phyloP scores from a whole-genome alignment of 1,140 invertebrate species.

The Nasonia longicornis region DNA sequence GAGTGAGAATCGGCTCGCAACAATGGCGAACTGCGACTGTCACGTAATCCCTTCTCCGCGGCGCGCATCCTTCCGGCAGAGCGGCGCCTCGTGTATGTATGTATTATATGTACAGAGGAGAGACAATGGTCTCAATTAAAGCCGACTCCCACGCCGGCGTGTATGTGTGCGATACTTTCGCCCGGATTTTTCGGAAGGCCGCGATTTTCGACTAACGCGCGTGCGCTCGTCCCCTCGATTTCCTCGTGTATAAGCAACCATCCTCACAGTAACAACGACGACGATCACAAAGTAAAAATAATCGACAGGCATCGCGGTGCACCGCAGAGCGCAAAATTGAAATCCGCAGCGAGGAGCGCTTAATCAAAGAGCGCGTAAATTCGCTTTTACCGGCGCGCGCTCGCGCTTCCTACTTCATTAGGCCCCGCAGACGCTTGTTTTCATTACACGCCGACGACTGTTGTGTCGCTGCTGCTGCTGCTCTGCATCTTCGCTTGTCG shows the following conservation, averaged over 20 bases:
- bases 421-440: background rate
- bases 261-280: too few relatives aligned
- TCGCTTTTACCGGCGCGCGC: constrained; percentile 25
- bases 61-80: background rate
- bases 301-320: constrained; percentile 26
- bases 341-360: constrained; percentile 21
- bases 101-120: background rate
- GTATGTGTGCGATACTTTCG: background rate
- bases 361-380: constrained; percentile 46
- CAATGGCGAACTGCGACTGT: background rate
- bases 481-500: background rate
- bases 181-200: background rate
- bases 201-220: too few relatives aligned
- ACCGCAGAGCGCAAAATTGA: constrained; percentile 41
- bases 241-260: too few relatives aligned
- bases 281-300: background rate
- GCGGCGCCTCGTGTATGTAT: background rate
- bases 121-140: background rate
- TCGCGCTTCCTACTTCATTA: constrained; percentile 46
- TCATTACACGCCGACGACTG: constrained; percentile 16
- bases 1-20: background rate
- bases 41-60: background rate
- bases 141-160: background rate
- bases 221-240: too few relatives aligned
- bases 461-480: background rate